These are phyloP conservation scores for Catotricha subobsoleta DNA, from an alignment of 2,888 invertebrate species.

Conservation along the genomic window DNA sequence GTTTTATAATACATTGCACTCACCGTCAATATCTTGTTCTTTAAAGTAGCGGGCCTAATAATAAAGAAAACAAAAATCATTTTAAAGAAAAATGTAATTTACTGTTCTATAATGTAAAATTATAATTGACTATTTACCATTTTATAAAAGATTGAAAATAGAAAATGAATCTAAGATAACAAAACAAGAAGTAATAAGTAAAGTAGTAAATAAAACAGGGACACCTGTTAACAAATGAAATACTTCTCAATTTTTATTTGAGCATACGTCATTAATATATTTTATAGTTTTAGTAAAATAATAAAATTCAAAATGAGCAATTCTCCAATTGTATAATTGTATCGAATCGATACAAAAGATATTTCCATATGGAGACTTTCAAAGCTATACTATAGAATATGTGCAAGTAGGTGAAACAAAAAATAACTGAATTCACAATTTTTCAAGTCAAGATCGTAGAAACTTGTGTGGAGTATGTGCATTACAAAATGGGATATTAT, in stretches of 20 bases:
- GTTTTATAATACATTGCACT: slow-evolving; percentile 20
- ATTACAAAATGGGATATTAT: no score
- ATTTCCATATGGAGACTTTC: no score
- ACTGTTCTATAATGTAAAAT: background rate
- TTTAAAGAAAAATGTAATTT: background rate
- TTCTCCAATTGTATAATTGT: background rate
- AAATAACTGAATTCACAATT: no score
- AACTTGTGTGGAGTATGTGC: no score
- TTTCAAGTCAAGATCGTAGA: no score
- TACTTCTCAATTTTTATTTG: background rate
- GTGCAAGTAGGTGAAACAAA: no score
- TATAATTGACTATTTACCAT: background rate
- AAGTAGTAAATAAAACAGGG: background rate
- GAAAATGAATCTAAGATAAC: background rate
- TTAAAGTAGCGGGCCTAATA: slow-evolving; percentile 81
- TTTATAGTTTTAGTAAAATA: background rate
- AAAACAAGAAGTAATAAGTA: background rate
- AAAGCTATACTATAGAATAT: no score
- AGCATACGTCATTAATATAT: background rate
- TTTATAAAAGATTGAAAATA: background rate
- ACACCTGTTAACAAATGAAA: background rate
- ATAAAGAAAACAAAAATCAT: slow-evolving; percentile 11
- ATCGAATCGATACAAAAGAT: no score
- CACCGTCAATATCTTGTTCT: slow-evolving; percentile 90
- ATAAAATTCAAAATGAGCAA: background rate